These are phyloP conservation scores for Lepidotrigona ventralis DNA, from an alignment of 1,140 invertebrate genomes.

Conservation along the genomic window DNA sequence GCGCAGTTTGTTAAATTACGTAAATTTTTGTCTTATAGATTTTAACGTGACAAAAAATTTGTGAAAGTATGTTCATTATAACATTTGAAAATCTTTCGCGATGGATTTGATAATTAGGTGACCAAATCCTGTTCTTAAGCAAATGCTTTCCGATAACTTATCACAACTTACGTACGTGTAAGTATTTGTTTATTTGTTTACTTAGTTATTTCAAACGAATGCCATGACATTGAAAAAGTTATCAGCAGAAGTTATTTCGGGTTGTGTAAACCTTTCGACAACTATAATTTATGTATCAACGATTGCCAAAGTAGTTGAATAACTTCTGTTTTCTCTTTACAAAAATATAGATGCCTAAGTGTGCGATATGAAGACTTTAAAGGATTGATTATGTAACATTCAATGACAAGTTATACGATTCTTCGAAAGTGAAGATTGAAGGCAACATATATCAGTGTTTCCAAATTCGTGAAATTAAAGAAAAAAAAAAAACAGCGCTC, in stretches of 20 bases:
- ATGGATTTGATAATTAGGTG: not conserved
- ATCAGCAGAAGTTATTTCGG: slow-evolving; percentile 48
- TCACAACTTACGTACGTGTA: not conserved
- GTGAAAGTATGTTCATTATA: not conserved
- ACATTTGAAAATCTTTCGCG: not conserved
- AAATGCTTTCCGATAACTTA: slow-evolving; percentile 8
- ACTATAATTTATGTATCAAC: slow-evolving; percentile 33
- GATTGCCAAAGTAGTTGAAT: not conserved
- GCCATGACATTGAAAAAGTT: slow-evolving; percentile 36
- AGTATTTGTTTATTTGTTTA: slow-evolving; percentile 44
- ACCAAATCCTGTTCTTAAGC: not conserved
- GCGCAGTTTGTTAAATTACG: not conserved
- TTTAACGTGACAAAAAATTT: not conserved
- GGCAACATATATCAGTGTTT: not conserved
- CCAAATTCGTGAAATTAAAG: not conserved
- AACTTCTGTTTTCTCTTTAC: not conserved
- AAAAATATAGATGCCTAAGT: not conserved
- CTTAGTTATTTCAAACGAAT: slow-evolving; percentile 3
- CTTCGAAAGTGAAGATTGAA: not conserved
- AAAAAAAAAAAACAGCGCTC: too few relatives aligned
- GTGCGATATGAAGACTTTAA: not conserved
- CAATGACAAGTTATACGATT: not conserved
- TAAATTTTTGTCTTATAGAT: not conserved
- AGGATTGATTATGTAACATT: not conserved
- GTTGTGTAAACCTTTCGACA: slow-evolving; percentile 39